Evolutionary conservation across 53 echinoderm and acorn worm species (phyloP), one percentile per base, ranked within the genome.

Genomic region (Echinometra lucunter): DNA sequence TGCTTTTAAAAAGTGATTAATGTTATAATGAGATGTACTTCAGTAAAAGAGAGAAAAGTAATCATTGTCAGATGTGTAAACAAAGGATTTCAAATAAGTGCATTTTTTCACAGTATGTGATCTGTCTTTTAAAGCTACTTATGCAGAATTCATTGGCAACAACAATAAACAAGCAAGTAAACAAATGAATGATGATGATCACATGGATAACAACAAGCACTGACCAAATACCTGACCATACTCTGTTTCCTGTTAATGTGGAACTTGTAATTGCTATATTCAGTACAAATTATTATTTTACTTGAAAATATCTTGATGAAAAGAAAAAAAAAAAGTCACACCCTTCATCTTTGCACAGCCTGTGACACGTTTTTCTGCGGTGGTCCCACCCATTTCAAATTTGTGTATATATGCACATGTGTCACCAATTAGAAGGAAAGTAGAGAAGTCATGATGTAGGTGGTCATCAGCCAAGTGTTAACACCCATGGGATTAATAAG

Each of bases 331-430:
- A 27, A 66, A 78, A 40, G 35, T 16, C 18, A 42, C 38, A 78
- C 78, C 3, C 42, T 78, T 78, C 2, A 17, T 42, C 18, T 42
- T n/a, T 38, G 42, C 21, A 78, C 10, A 38, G 78, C 38, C 38
- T 40, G 78, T 78, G 78, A 78, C 78, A 21, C 4, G 38, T 8
- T 21, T 40, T 40, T 78, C 19, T 78, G 78, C 6, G 78, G 78
- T 27, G 72, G 92, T 70, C 92, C 92, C 92, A 92, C 92, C 92
- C 92, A 92, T 69, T 67, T 28, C 69, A 92, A 70, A 72, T 11
- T n/a, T n/a, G n/a, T n/a, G n/a, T 38, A 66, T 10, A 34, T 92
- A 13, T 37, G 63, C 38, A 90, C 53, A 92, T 92, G 92, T 92
- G 92, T 92, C 92, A 92, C 92, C 56, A 92, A 92, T 92, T 90